Conservation (phyloP, 2,113 vertebrate species). For the Okapia johnstoni region DNA sequence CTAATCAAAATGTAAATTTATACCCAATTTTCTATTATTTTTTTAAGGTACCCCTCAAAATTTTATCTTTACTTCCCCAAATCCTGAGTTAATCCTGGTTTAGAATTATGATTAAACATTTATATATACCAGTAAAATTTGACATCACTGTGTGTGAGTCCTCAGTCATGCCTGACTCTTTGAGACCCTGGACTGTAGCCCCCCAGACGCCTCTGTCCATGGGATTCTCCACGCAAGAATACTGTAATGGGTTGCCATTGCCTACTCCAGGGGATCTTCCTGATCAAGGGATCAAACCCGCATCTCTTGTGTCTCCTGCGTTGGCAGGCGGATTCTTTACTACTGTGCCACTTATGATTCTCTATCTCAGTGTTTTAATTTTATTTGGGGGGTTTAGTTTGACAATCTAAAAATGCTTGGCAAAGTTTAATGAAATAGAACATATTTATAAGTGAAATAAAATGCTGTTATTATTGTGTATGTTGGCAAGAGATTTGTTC, state of each 20-base stretch:
- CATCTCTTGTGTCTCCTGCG: not conserved
- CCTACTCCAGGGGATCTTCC: not conserved
- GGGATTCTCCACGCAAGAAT: not conserved
- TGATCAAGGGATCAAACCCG: not conserved
- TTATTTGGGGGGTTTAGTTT: not conserved
- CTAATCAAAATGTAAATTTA: not conserved
- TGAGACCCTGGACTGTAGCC: not conserved
- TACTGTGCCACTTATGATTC: not conserved
- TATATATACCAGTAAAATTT: not conserved
- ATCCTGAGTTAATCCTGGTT: not conserved
- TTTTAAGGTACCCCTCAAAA: not conserved
- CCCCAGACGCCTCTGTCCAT: not conserved
- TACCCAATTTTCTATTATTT: not conserved
- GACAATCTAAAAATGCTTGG: not conserved
- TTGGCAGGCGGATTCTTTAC: not conserved
- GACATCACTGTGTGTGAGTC: not conserved
- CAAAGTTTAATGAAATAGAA: slow-evolving; percentile 18
- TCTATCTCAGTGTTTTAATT: not conserved
- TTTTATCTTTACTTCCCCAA: not conserved
- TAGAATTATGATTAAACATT: not conserved
- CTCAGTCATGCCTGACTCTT: not conserved
- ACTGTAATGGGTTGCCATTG: not conserved
- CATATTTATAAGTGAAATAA: slow-evolving; percentile 41
- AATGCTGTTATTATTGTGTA: slow-evolving; percentile 46
- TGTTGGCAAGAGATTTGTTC: slow-evolving; percentile 36